Evolutionary conservation across 2,113 vertebrate species (phyloP), one percentile per base, ranked within the genome.

Genomic region (Prietella phreatophila): DNA sequence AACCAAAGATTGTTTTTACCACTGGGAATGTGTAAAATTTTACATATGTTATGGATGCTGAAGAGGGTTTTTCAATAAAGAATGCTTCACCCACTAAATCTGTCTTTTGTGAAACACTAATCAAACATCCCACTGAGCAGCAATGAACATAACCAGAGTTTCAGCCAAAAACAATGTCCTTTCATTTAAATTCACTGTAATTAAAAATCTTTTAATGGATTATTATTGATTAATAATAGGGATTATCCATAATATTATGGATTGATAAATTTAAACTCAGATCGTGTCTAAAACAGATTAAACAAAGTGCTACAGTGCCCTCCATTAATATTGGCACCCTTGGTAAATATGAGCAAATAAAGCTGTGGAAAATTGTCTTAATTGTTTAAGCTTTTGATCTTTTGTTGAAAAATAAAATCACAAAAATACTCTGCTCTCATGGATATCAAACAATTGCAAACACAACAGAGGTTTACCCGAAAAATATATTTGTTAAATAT

Each of bases 61-160:
- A 91, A 92, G 92, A 91, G 90, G 89, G 88, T 91, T 92, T 93
- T 94, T 92, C 93, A 96, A 95, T 95, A 96, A 96, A 96, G 92
- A 92, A 93, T 91, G 86, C 92, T 92, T 93, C 92, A 95, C 94
- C 91, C 88, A 90, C 15, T 71, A 83, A 88, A 83, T 89, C 79
- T 0, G 89, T 56, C 13, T 88, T 90, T 55, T 84, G 61, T 69
- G 61, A 53, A 69, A 50, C 39, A 36, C 15, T 69, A 22, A 53
- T 79, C 47, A 79, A 53, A 79, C 50, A 27, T 78, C 76, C 75
- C 13, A 14, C 75, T 30, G 76, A 55, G 5, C 27, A n/a, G 25
- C 42, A 53, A 6, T 53, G 1, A 76, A 3, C n/a, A 17, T n/a
- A n/a, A 53, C 11, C 39, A 47, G 69, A 42, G 47, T 50, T 22